Conservation (phyloP, 2,888 invertebrate species). For the Psococerastis gibbosa region DNA sequence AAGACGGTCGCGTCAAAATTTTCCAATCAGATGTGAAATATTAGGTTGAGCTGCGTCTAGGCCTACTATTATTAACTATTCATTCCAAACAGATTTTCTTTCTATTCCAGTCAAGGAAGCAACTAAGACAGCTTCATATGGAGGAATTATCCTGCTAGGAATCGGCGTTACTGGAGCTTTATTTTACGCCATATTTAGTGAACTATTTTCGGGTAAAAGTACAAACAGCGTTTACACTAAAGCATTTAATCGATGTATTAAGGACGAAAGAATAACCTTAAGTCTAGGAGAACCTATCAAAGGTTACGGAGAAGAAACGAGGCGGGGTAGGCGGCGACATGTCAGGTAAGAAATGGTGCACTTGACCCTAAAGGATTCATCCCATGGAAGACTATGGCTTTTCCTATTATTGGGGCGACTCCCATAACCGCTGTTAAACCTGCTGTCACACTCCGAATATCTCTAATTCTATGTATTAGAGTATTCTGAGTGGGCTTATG, state of each 20-base stretch:
- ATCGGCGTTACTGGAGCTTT: conserved; percentile 64
- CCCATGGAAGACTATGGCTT: too few relatives aligned
- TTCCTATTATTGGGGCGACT: too few relatives aligned
- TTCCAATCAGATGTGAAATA: too few relatives aligned
- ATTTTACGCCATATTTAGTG: conserved; percentile 66
- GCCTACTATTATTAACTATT: too few relatives aligned
- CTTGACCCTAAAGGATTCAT: too few relatives aligned
- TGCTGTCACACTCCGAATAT: too few relatives aligned
- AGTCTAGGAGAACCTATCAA: conserved; percentile 79
- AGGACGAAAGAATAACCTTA: conserved; percentile 57
- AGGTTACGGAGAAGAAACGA: conserved; percentile 72
- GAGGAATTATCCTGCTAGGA: conserved; percentile 61
- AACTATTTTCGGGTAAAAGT: conserved; percentile 74
- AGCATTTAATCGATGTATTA: conserved; percentile 54
- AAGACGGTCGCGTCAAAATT: too few relatives aligned
- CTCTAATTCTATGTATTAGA: too few relatives aligned
- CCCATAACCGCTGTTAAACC: too few relatives aligned
- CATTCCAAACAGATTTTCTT: too few relatives aligned
- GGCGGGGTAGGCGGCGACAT: conserved; percentile 64
- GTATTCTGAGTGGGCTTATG: too few relatives aligned
- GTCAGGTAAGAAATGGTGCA: conserved; percentile 48
- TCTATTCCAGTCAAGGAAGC: conserved; percentile 56
- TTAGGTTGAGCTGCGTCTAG: too few relatives aligned
- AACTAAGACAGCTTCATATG: conserved; percentile 72
- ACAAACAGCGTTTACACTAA: conserved; percentile 67